These are phyloP conservation scores for Lymantria dispar DNA, from an alignment of 2,888 invertebrate genomes.

Conservation along the genomic window DNA sequence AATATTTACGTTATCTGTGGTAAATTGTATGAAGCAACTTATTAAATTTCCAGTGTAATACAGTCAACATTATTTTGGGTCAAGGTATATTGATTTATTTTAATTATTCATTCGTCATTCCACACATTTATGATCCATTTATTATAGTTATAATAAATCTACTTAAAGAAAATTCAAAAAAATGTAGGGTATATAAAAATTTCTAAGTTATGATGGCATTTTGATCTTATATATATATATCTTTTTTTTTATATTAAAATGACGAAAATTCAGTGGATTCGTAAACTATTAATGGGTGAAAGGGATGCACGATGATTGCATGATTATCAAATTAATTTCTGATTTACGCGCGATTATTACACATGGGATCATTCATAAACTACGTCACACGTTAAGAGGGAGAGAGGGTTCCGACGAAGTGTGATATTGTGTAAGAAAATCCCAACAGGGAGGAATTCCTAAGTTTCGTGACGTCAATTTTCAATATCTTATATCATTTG, in stretches of 20 bases:
- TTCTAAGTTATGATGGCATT: no score
- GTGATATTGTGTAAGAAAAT: no score
- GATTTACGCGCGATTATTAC: no score
- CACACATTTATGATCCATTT: conserved; percentile 27
- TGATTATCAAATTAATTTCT: conserved; percentile 4
- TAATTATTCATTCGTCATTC: conserved; percentile 46
- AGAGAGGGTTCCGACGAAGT: no score
- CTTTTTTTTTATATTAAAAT: not conserved
- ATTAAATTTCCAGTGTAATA: conserved; percentile 35
- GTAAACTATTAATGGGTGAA: conserved; percentile 5
- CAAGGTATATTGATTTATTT: conserved; percentile 58
- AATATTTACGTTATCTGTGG: conserved; percentile 8
- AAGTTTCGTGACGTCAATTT: no score
- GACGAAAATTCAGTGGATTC: not conserved
- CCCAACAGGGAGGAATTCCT: no score
- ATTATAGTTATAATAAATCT: not conserved
- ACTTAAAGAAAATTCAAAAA: not conserved
- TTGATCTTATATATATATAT: no score
- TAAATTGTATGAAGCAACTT: conserved; percentile 23
- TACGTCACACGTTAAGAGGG: no score
- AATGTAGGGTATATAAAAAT: no score
- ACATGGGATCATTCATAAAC: no score
- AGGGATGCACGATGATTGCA: conserved; percentile 26
- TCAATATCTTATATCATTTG: no score
- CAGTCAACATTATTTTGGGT: conserved; percentile 58